phyloP scores from a whole-genome alignment of 2,797 vertebrate species.

The Distichodus sexfasciatus region DNA sequence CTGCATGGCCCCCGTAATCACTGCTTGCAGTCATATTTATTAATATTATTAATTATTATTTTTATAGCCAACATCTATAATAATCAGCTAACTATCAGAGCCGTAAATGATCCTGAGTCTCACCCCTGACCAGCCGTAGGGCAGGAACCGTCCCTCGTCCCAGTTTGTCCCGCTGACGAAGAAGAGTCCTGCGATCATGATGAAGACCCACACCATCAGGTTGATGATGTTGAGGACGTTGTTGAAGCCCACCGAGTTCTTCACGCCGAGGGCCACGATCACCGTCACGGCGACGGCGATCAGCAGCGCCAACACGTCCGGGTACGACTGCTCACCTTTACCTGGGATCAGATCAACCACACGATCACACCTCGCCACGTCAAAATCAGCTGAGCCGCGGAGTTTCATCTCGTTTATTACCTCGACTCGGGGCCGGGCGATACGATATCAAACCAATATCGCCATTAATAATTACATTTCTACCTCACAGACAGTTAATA shows the following conservation, averaged over 20 bases:
- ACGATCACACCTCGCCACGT: too few relatives aligned
- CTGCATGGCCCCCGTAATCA: too few relatives aligned
- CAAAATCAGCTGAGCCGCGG: too few relatives aligned
- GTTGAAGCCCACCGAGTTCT: slow-evolving; percentile 97
- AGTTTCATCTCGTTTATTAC: too few relatives aligned
- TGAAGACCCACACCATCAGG: slow-evolving; percentile 93
- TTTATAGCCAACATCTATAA: not conserved
- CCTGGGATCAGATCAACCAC: slow-evolving; percentile 75
- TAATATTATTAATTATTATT: not conserved
- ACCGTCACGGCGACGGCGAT: slow-evolving; percentile 91
- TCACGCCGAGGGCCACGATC: slow-evolving; percentile 91
- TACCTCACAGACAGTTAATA: too few relatives aligned
- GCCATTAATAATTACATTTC: too few relatives aligned
- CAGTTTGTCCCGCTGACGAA: slow-evolving; percentile 92
- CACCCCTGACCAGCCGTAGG: slow-evolving; percentile 97
- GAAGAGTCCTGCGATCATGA: slow-evolving; percentile 95
- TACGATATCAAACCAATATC: too few relatives aligned
- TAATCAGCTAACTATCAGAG: too few relatives aligned
- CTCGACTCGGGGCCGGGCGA: too few relatives aligned
- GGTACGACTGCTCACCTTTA: slow-evolving; percentile 95
- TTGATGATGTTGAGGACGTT: slow-evolving; percentile 93
- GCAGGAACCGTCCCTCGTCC: slow-evolving; percentile 90
- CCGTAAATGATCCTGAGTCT: too few relatives aligned
- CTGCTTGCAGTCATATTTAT: too few relatives aligned
- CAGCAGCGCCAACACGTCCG: slow-evolving; percentile 89